Conservation (phyloP, 1,140 invertebrate genomes). For the Platyscapa corneri region DNA sequence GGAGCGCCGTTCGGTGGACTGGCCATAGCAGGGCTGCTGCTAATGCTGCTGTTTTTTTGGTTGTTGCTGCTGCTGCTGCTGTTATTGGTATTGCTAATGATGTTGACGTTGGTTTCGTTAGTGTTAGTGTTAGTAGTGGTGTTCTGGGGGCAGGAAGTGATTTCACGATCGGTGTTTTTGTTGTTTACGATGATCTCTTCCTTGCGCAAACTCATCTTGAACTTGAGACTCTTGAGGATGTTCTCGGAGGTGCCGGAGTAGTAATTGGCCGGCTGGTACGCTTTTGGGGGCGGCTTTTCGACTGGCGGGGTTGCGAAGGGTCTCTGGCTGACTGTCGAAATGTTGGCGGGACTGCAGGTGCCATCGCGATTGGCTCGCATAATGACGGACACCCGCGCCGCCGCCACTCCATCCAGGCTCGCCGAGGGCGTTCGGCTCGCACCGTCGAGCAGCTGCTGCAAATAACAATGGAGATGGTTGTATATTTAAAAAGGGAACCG, state of each 20-base stretch:
- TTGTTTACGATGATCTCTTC: constrained; percentile 77
- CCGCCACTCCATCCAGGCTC: constrained; percentile 69
- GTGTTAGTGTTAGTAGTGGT: neutral
- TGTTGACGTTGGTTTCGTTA: neutral
- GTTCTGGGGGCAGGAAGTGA: neutral
- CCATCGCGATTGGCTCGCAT: constrained; percentile 87
- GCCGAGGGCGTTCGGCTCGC: constrained; percentile 69
- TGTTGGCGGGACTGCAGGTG: constrained; percentile 77
- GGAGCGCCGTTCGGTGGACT: neutral
- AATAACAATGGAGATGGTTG: neutral
- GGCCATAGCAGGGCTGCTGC: neutral
- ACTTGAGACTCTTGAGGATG: constrained; percentile 83
- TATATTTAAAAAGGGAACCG: neutral
- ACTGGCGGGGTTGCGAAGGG: neutral
- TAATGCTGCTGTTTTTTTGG: neutral
- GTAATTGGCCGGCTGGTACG: constrained; percentile 37
- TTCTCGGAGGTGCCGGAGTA: constrained; percentile 71
- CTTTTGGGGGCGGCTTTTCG: constrained; percentile 35
- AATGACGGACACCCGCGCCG: constrained; percentile 79
- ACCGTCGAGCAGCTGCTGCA: constrained; percentile 71
- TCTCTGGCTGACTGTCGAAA: constrained; percentile 38
- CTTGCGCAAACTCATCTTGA: constrained; percentile 83
- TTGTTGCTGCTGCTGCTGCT: neutral
- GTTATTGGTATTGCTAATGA: neutral
- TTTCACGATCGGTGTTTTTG: constrained; percentile 75